Conservation (phyloP, 2,113 vertebrate genomes). For the Barnardius zonarius region DNA sequence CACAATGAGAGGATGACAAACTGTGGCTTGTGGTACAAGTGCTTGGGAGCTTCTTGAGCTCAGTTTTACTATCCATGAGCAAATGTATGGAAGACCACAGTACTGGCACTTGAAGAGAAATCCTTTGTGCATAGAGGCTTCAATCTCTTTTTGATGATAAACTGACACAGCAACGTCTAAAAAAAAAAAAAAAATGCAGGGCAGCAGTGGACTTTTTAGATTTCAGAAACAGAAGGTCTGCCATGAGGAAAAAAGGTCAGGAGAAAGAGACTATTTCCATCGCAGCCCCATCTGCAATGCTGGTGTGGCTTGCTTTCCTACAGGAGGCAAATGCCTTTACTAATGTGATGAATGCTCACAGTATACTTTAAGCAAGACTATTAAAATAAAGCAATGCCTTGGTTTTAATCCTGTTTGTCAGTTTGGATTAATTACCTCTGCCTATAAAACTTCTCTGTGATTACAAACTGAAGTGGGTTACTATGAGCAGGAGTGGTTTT, state of each 20-base stretch:
- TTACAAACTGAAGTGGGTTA: background rate
- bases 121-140: background rate
- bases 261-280: background rate
- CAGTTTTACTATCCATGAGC: background rate
- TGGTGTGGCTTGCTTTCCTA: background rate
- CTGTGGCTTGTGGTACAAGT: background rate
- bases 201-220: background rate
- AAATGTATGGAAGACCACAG: background rate
- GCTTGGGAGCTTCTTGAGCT: background rate
- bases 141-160: background rate
- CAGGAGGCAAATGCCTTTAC: background rate
- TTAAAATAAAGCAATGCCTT: background rate
- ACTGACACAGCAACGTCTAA: background rate
- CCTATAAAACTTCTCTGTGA: background rate
- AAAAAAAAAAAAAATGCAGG: background rate
- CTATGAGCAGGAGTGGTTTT: background rate
- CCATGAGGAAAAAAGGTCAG: background rate
- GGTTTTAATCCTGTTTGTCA: background rate
- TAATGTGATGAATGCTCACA: background rate
- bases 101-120: background rate
- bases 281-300: background rate
- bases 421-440: background rate
- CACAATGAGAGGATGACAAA: background rate
- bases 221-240: background rate
- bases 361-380: background rate